Evolutionary conservation across 1,140 invertebrate species (phyloP), one percentile per base, ranked within the genome.

Genomic region (Yoshiicerus persimilis): DNA sequence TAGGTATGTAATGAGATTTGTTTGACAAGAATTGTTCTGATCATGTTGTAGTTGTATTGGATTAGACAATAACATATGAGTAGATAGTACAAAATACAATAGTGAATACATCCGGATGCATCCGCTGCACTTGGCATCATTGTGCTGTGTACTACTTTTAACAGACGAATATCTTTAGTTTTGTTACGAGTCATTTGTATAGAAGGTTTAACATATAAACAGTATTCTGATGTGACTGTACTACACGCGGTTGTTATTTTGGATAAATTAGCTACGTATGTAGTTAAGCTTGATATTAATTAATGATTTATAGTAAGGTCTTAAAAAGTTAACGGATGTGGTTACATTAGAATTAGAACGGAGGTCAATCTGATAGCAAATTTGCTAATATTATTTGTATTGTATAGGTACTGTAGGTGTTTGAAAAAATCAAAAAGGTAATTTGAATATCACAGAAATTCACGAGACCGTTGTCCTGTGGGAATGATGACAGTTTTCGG

Each of bases 381-480:
- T n/a, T 41, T 41, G 4, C 47, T 56, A 56, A 56, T 56, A 56
- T 56, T 80, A 80, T 80, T 80, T 80, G 75, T 80, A 80, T 80
- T 80, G 30, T 80, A 80, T 80, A 80, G 75, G 75, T 80, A 80
- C 75, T 80, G 75, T 32, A 80, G 30, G 75, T 80, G 75, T 80
- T 80, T 80, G 32, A 80, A 80, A 36, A 36, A 80, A 80, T 32
- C 75, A 80, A 80, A 80, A 66, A 75, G 41, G 83, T 38, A 85
- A 38, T 86, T 75, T 75, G 84, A 90, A 89, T 91, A 91, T 91
- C 90, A 91, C 90, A 91, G 90, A 91, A 90, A 91, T 88, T 91
- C 90, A 86, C 88, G 90, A 88, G 89, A 91, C 86, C 89, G 66
- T 86, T 88, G 70, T 87, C 90, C 89, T 25, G 90, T 91, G 87